Evolutionary conservation across 2,113 vertebrate species (phyloP).

Genomic region (Sciurus niger): DNA sequence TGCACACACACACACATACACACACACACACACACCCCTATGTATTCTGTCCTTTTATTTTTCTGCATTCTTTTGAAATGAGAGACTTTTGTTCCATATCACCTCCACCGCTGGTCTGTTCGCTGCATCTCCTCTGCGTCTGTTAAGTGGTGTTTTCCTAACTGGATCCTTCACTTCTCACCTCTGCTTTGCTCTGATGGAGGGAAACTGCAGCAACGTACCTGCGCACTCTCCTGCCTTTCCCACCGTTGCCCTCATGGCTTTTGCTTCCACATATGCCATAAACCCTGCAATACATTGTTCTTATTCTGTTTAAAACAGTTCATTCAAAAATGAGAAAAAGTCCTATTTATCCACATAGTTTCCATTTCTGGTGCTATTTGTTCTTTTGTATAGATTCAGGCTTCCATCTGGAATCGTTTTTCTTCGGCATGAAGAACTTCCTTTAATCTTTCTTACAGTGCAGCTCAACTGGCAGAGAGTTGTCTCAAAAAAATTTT

Average conservation of each 20-base stretch:
- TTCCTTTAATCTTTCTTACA: conserved; percentile 55
- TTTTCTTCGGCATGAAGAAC: conserved; percentile 55
- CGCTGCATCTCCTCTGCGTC: not conserved
- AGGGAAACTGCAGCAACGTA: not conserved
- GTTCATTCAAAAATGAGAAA: conserved; percentile 60
- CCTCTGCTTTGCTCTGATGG: not conserved
- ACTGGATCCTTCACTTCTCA: not conserved
- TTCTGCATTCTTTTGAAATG: not conserved
- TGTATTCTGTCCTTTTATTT: not conserved
- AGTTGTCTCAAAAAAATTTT: not conserved
- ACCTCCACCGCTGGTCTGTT: not conserved
- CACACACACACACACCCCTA: not conserved
- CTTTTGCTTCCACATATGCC: not conserved
- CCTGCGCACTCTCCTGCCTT: not conserved
- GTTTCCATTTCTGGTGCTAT: conserved; percentile 54
- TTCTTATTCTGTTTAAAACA: conserved; percentile 48
- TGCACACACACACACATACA: not conserved
- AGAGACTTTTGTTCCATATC: not conserved
- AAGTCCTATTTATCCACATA: not conserved
- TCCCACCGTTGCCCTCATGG: not conserved
- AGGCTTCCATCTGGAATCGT: conserved; percentile 33
- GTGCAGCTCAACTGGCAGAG: not conserved
- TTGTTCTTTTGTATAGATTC: conserved; percentile 63
- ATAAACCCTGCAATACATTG: not conserved
- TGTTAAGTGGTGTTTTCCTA: not conserved